These are phyloP conservation scores for Corella eumyota DNA, from an alignment of 23 tunicate genomes.

Conservation along the genomic window DNA sequence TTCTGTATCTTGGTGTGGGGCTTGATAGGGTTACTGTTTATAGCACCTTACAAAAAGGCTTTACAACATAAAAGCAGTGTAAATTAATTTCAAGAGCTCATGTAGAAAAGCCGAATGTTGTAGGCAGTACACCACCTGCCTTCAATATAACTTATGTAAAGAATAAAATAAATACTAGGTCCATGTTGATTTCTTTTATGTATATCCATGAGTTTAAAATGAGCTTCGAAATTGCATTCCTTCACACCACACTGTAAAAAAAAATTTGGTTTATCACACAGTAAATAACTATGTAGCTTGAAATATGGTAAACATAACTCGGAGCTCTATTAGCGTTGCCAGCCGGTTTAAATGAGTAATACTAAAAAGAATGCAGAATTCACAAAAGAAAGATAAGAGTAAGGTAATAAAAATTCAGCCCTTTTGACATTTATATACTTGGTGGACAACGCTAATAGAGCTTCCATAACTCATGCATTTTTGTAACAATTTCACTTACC, in stretches of 20 bases:
- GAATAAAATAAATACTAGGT: neutral
- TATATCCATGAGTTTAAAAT: slow-evolving; percentile 67
- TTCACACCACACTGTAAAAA: slow-evolving; percentile 46
- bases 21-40: neutral
- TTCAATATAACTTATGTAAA: neutral
- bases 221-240: slow-evolving; percentile 80
- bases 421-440: too few relatives aligned
- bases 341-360: too few relatives aligned
- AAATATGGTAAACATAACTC: too few relatives aligned
- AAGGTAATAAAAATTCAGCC: neutral
- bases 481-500: neutral
- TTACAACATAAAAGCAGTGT: too few relatives aligned
- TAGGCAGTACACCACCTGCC: neutral
- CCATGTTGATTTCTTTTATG: slow-evolving; percentile 64
- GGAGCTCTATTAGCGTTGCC: too few relatives aligned
- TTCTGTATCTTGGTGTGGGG: too few relatives aligned
- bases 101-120: too few relatives aligned
- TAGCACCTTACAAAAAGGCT: neutral
- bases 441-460: too few relatives aligned
- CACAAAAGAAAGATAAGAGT: neutral
- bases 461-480: too few relatives aligned
- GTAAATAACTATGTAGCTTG: too few relatives aligned
- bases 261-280: neutral
- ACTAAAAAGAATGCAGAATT: too few relatives aligned
- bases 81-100: too few relatives aligned